Evolutionary conservation across 2,113 vertebrate genomes (phyloP).

Genomic region (Gobiocypris rarus): DNA sequence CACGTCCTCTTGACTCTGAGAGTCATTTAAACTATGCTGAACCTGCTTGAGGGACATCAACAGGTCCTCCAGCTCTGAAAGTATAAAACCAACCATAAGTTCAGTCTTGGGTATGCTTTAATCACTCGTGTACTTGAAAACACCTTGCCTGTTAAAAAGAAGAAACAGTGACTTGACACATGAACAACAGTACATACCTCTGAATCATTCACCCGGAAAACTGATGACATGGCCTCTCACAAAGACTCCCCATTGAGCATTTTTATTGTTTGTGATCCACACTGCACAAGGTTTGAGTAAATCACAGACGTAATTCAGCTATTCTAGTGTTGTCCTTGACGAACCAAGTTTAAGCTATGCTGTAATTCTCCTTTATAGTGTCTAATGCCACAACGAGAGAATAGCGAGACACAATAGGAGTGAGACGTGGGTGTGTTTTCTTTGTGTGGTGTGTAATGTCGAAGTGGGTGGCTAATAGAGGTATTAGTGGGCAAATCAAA

Average conservation of each 20-base stretch:
- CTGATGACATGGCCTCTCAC: constrained; percentile 1
- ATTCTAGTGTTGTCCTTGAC: constrained; percentile 7
- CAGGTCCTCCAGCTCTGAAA: constrained; percentile 91
- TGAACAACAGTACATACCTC: constrained; percentile 39
- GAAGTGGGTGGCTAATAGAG: constrained; percentile 41
- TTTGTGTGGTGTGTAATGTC: constrained; percentile 29
- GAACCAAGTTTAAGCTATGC: neutral
- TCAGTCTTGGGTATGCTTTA: neutral
- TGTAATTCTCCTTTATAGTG: constrained; percentile 25
- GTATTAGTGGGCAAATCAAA: neutral
- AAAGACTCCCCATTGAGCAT: constrained; percentile 18
- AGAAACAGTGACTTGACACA: constrained; percentile 7
- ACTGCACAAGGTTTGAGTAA: neutral
- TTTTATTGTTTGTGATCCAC: neutral
- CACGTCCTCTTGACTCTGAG: constrained; percentile 95
- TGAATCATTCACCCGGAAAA: constrained; percentile 29
- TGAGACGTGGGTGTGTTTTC: constrained; percentile 38
- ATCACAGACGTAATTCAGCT: constrained; percentile 2
- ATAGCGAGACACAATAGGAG: neutral
- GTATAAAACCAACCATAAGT: constrained; percentile 1
- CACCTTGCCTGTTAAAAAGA: neutral
- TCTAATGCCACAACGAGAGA: constrained; percentile 15
- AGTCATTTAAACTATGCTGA: constrained; percentile 87
- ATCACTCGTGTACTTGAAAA: neutral
- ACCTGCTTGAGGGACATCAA: constrained; percentile 94